These are phyloP conservation scores for Lampris megalopsis DNA, from an alignment of 2,113 vertebrate species.

Conservation along the genomic window DNA sequence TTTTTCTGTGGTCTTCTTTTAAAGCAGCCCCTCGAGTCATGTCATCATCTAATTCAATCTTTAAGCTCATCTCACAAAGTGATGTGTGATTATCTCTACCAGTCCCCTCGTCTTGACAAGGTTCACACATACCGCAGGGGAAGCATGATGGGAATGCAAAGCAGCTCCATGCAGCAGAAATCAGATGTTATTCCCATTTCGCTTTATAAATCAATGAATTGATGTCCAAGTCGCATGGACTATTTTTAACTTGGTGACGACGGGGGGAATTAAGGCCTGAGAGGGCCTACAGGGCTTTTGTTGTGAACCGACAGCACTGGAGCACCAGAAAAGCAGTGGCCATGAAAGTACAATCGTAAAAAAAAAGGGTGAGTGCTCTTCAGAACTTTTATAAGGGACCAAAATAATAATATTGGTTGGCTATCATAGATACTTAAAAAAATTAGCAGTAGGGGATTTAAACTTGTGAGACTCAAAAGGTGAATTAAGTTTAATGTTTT, in stretches of 20 bases:
- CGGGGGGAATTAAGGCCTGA: not conserved
- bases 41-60: slow-evolving; percentile 56
- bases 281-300: too few relatives aligned
- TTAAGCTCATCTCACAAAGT: slow-evolving; percentile 45
- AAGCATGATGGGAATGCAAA: slow-evolving; percentile 16
- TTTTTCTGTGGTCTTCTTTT: slow-evolving; percentile 20
- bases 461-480: too few relatives aligned
- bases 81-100: slow-evolving; percentile 48
- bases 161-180: slow-evolving; percentile 38
- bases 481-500: too few relatives aligned
- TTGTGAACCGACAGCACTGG: too few relatives aligned
- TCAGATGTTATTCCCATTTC: slow-evolving; percentile 46
- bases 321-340: too few relatives aligned
- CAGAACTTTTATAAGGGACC: too few relatives aligned
- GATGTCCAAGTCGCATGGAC: slow-evolving; percentile 23
- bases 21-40: slow-evolving; percentile 48
- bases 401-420: too few relatives aligned
- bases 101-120: slow-evolving; percentile 55
- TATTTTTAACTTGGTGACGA: slow-evolving; percentile 21
- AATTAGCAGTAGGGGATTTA: too few relatives aligned
- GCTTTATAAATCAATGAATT: slow-evolving; percentile 28
- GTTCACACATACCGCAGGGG: slow-evolving; percentile 1
- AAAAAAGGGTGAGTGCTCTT: too few relatives aligned
- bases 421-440: too few relatives aligned
- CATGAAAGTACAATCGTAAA: too few relatives aligned